Conservation (phyloP, 2,113 vertebrate species). For the Eleginops maclovinus region DNA sequence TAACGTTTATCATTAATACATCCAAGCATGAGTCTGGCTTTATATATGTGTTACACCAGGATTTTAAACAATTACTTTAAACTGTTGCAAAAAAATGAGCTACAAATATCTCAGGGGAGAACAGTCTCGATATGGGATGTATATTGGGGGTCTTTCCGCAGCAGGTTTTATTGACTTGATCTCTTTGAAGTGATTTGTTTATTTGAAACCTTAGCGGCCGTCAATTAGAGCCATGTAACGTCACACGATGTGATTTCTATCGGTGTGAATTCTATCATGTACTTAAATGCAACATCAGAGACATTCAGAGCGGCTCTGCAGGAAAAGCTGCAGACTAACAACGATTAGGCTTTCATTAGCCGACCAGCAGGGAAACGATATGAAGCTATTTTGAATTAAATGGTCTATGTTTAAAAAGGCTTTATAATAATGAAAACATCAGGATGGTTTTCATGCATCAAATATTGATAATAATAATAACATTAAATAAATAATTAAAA, state of each 20-base stretch:
- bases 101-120: neutral
- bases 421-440: no score
- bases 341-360: neutral
- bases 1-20: neutral
- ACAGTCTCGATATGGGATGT: no score
- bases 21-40: neutral
- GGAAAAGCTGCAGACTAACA: neutral
- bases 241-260: neutral
- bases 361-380: neutral
- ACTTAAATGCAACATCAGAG: neutral
- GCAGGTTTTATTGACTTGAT: neutral
- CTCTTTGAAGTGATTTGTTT: slow-evolving; percentile 1
- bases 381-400: no score
- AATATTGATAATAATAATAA: neutral
- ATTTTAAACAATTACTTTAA: neutral
- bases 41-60: neutral
- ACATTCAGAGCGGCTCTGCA: neutral
- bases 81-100: neutral
- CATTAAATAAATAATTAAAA: neutral
- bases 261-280: neutral
- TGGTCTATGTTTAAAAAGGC: no score
- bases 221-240: neutral
- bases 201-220: neutral
- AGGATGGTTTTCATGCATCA: neutral
- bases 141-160: no score